These are phyloP conservation scores for Salvator merianae DNA, from an alignment of 2,113 vertebrate genomes.

Conservation along the genomic window DNA sequence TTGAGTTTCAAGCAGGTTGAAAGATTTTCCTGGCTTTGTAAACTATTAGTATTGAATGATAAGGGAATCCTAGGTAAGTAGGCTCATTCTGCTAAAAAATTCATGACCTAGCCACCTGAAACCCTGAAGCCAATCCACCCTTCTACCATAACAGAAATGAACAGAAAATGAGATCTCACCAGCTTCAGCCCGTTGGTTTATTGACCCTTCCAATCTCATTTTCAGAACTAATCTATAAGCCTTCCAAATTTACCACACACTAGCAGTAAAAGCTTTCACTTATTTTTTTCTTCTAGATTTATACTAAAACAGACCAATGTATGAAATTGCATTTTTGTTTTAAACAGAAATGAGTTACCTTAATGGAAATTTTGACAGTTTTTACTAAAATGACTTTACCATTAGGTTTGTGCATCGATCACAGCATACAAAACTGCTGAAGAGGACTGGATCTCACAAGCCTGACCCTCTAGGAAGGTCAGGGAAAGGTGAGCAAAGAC, in stretches of 20 bases:
- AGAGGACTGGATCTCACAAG: accelerated
- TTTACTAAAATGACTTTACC: no score
- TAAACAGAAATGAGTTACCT: slow-evolving; percentile 4
- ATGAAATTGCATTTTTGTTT: neutral
- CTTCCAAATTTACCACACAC: neutral
- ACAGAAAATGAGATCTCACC: neutral
- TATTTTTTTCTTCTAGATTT: neutral
- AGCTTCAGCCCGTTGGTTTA: slow-evolving; percentile 7
- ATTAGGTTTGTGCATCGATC: no score
- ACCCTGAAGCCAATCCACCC: neutral
- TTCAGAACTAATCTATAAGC: slow-evolving; percentile 1
- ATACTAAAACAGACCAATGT: no score
- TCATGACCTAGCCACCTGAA: neutral
- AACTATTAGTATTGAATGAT: neutral
- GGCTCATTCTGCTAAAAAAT: neutral
- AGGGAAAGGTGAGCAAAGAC: no score
- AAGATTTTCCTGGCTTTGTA: neutral
- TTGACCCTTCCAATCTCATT: neutral
- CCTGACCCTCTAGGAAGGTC: no score
- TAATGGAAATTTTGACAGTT: neutral
- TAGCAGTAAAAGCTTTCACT: neutral
- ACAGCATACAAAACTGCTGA: neutral
- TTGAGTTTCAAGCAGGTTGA: neutral
- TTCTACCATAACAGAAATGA: neutral
- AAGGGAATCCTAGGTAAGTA: neutral